A percentile compares a stretch with the other conserved stretches of the same genome.
Evolutionary conservation across 2,113 vertebrate genomes (phyloP).

Genomic region (Azemiops feae): DNA sequence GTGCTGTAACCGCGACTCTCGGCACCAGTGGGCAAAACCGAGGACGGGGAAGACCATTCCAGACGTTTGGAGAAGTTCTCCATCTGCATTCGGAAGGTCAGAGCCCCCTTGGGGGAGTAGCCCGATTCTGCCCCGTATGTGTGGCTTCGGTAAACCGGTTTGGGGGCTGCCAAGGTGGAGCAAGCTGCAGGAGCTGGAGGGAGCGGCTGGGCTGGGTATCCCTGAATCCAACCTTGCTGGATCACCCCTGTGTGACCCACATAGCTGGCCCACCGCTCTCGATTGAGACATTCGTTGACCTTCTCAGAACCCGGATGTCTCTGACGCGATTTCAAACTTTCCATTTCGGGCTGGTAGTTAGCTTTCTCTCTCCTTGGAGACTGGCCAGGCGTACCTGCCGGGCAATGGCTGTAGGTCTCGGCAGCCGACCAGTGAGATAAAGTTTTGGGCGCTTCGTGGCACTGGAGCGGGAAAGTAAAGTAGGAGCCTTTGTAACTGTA

Average conservation of each 20-base stretch:
- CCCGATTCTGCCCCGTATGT: constrained; percentile 71
- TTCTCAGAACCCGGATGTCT: constrained; percentile 24
- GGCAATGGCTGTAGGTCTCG: constrained; percentile 51
- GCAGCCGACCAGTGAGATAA: constrained; percentile 65
- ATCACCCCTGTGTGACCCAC: constrained; percentile 46
- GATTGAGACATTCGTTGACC: constrained; percentile 43
- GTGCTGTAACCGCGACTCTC: constrained; percentile 41
- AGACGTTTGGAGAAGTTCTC: constrained; percentile 61
- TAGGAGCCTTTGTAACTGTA: constrained; percentile 77
- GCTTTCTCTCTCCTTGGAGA: constrained; percentile 56
- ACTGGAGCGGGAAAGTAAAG: constrained; percentile 72
- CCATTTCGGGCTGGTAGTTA: constrained; percentile 61
- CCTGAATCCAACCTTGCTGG: constrained; percentile 53
- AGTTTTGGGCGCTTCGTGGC: constrained; percentile 59
- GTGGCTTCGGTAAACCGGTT: constrained; percentile 78
- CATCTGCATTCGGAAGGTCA: constrained; percentile 53
- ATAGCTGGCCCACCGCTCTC: constrained; percentile 63
- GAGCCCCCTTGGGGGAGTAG: constrained; percentile 63
- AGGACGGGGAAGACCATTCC: constrained; percentile 63
- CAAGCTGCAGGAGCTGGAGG: constrained; percentile 51
- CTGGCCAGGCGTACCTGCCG: constrained; percentile 60
- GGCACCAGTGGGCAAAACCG: background rate
- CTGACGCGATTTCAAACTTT: background rate
- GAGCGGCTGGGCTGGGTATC: constrained; percentile 38
- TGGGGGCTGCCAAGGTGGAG: constrained; percentile 78